A percentile compares a stretch with the other conserved stretches of the same genome.
Conservation (phyloP, 2,113 vertebrate genomes). For the Australoheros scitulus region DNA sequence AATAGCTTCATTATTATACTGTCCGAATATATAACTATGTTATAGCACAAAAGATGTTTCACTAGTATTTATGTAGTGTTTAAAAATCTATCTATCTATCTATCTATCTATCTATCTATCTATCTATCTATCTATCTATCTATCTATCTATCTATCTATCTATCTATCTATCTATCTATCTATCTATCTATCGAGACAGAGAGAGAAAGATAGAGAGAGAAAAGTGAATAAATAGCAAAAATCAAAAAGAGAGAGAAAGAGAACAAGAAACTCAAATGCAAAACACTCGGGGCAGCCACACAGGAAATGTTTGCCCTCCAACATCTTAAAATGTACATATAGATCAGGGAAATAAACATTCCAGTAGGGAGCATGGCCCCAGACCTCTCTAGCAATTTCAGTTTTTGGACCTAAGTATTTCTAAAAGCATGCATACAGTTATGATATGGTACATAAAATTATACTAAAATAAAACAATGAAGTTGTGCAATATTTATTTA, state of each 20-base stretch:
- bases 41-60: background rate
- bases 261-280: too few species aligned
- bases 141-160: too few species aligned
- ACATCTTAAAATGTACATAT: background rate
- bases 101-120: too few species aligned
- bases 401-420: background rate
- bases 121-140: too few species aligned
- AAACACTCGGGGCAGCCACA: background rate
- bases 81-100: too few species aligned
- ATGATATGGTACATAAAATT: background rate
- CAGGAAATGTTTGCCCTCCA: background rate
- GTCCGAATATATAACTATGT: background rate
- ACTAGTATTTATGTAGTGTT: background rate
- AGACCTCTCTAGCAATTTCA: background rate
- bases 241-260: background rate
- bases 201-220: background rate
- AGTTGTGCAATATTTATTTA: background rate
- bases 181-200: background rate
- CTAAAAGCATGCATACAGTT: background rate
- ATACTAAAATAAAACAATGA: background rate
- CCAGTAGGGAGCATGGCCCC: background rate
- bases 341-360: background rate
- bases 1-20: background rate
- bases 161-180: background rate
- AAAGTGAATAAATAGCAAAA: background rate